Evolutionary conservation across 2,113 vertebrate species (phyloP).

Genomic region (Sinocyclocheilus anophthalmus): DNA sequence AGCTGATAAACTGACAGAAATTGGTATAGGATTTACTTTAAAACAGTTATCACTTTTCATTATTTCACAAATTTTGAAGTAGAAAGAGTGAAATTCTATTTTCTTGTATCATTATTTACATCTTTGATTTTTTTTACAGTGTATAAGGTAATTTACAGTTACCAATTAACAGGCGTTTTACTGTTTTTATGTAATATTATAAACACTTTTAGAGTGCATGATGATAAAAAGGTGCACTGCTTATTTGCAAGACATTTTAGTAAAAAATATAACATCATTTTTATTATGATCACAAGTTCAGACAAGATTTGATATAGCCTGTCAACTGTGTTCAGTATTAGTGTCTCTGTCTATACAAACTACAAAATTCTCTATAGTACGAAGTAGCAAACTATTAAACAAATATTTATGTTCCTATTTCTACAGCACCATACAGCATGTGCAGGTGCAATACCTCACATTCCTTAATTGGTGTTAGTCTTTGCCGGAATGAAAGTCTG

Average conservation of each 20-base stretch:
- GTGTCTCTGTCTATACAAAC: neutral
- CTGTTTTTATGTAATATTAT: neutral
- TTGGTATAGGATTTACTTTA: too few relatives aligned
- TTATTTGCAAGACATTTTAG: neutral
- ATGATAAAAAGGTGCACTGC: too few relatives aligned
- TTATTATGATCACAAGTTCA: neutral
- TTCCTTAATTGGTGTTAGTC: conserved; percentile 36
- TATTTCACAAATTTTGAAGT: too few relatives aligned
- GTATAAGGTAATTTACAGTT: neutral
- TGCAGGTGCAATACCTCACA: conserved; percentile 27
- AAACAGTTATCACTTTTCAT: too few relatives aligned
- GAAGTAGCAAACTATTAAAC: neutral
- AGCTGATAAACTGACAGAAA: neutral
- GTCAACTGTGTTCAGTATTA: neutral
- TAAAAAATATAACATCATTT: neutral
- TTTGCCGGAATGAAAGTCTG: conserved; percentile 4
- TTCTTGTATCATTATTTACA: too few relatives aligned
- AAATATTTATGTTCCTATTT: neutral
- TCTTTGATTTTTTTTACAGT: too few relatives aligned
- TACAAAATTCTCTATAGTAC: neutral
- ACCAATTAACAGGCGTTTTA: neutral
- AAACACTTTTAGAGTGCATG: neutral
- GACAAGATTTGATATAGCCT: neutral
- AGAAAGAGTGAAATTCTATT: too few relatives aligned
- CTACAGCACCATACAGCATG: neutral